Evolutionary conservation across 2,797 vertebrate species (phyloP), one percentile per base, ranked within the genome.

Genomic region (Pipistrellus pipistrellus): DNA sequence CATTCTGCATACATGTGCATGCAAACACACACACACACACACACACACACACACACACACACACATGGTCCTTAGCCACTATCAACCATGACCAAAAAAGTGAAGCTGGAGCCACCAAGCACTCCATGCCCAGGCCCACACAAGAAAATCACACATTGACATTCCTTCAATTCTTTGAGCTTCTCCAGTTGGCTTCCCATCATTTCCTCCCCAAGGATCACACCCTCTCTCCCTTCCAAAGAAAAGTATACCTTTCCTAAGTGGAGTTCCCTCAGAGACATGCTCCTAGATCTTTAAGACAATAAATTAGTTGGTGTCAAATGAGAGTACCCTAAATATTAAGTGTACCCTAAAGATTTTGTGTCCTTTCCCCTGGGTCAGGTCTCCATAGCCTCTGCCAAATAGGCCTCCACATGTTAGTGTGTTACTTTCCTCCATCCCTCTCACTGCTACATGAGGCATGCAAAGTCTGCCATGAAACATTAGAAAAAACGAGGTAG

Each of bases 121-220:
- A 30, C 48, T 69, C 38, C 38, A 4, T 13, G 41, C 55, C 32
- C 38, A 27, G 21, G 13, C 44, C 44, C 44, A 44, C 44, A 41
- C 8, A 32, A n/a, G 35, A 76, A 90, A 88, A 66, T 14, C 68
- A 48, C 18, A 21, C 0, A 3, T 48, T 20, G 46, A 76, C 44
- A 64, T 90, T 53, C 35, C 48, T 86, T 69, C 27, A 94, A 81
- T 78, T 82, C 55, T 87, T 80, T 80, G 66, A 84, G 77, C 12
- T 88, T 90, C 57, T 13, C 62, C 35, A 27, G 30, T 38, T 38
- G 20, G 14, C 38, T n/a, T 32, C 25, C 57, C 83, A 23, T 73
- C 48, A 88, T 41, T 84, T 38, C 75, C 7, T 82, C 14, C 14
- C 76, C 15, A 12, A 55, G 57, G 64, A 15, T 71, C 83, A 78